Evolutionary conservation across 2,113 vertebrate species (phyloP).

Genomic region (Bubalus kerabau): DNA sequence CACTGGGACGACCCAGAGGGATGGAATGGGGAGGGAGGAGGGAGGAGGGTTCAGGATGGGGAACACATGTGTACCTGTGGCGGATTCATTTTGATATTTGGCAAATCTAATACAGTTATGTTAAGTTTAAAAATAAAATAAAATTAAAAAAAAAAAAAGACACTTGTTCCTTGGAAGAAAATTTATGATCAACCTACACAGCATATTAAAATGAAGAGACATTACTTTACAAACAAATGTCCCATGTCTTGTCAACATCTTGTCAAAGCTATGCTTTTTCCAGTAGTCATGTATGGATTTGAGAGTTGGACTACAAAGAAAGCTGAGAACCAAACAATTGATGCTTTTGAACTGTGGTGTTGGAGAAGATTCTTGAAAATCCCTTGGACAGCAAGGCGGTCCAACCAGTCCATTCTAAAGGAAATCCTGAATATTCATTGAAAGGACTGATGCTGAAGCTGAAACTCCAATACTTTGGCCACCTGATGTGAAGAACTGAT

Average conservation of each 20-base stretch:
- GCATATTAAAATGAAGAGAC: not conserved
- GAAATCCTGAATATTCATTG: not conserved
- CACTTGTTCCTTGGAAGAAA: not conserved
- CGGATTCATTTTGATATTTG: too few relatives aligned
- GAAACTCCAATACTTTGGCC: not conserved
- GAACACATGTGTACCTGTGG: too few relatives aligned
- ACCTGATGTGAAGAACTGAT: not conserved
- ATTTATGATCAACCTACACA: not conserved
- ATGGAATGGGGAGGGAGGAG: too few relatives aligned
- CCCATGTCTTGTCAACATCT: not conserved
- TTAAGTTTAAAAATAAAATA: too few relatives aligned
- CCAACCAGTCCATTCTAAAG: not conserved
- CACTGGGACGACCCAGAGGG: too few relatives aligned
- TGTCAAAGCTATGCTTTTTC: not conserved
- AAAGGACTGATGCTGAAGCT: not conserved
- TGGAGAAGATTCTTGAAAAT: not conserved
- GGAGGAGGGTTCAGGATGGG: too few relatives aligned
- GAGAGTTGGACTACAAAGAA: not conserved
- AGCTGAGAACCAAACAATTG: fast-evolving
- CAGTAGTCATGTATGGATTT: not conserved
- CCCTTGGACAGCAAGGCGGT: fast-evolving
- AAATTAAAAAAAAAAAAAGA: not conserved
- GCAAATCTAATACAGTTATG: too few relatives aligned
- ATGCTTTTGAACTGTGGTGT: not conserved
- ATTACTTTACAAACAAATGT: not conserved